These are phyloP conservation scores for Sturnus vulgaris DNA, from an alignment of 2,113 vertebrate genomes.

Conservation along the genomic window DNA sequence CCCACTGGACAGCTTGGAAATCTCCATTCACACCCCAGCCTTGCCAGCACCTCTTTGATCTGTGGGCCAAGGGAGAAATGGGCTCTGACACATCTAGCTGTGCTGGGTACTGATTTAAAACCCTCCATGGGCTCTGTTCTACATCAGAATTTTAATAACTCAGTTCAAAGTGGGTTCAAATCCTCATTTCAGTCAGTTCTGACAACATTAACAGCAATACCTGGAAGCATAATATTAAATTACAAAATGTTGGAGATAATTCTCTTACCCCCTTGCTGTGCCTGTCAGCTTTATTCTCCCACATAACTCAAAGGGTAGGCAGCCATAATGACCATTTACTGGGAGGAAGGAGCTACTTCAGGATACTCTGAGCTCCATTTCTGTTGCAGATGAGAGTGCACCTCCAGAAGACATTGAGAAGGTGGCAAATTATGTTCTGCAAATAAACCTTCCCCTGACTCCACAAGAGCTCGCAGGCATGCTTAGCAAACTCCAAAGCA, in stretches of 20 bases:
- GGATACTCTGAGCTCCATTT: background rate
- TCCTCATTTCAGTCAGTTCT: slow-evolving; percentile 20
- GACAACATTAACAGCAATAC: slow-evolving; percentile 47
- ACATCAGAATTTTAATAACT: slow-evolving; percentile 54
- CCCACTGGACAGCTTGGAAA: background rate
- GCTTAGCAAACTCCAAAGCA: slow-evolving; percentile 70
- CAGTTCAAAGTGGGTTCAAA: slow-evolving; percentile 54
- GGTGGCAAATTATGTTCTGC: slow-evolving; percentile 75
- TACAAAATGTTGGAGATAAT: slow-evolving; percentile 14
- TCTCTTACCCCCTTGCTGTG: slow-evolving; percentile 8
- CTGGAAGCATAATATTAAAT: slow-evolving; percentile 16
- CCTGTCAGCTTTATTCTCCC: background rate
- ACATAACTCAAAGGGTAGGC: background rate
- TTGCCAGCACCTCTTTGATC: slow-evolving; percentile 49
- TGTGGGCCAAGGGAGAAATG: slow-evolving; percentile 21
- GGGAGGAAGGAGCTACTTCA: background rate
- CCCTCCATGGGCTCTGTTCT: background rate
- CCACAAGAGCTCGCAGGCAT: slow-evolving; percentile 68
- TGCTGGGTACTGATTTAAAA: background rate
- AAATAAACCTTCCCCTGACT: slow-evolving; percentile 72
- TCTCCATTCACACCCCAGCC: slow-evolving; percentile 1
- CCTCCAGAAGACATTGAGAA: slow-evolving; percentile 82
- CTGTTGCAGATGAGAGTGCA: slow-evolving; percentile 75
- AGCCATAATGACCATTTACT: background rate
- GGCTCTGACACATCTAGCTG: slow-evolving; percentile 51